These are phyloP conservation scores for Macheiramphus alcinus DNA, from an alignment of 2,113 vertebrate species.

Conservation along the genomic window DNA sequence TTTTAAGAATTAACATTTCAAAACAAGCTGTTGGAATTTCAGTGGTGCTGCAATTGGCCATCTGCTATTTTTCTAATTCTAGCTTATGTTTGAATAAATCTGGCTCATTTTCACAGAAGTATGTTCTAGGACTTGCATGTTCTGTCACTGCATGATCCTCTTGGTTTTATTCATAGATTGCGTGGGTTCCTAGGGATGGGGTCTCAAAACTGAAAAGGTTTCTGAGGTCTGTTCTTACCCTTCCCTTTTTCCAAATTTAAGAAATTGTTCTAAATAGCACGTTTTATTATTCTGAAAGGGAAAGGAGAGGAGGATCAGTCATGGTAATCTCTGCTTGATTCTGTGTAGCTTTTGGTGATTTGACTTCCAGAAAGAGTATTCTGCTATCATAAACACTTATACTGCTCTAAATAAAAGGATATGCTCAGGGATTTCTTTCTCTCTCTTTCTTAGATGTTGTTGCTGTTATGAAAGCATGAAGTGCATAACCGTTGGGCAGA, in stretches of 20 bases:
- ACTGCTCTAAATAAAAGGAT: not conserved
- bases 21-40: conserved; percentile 25
- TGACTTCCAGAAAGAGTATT: not conserved
- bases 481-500: not conserved
- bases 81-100: conserved; percentile 2
- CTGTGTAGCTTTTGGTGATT: not conserved
- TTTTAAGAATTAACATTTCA: conserved; percentile 29
- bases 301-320: not conserved
- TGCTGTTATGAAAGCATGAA: not conserved
- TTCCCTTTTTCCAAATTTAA: not conserved
- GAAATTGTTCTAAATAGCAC: not conserved
- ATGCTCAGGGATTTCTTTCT: not conserved
- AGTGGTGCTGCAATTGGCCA: not conserved
- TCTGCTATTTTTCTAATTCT: conserved; percentile 59
- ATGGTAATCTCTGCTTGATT: not conserved
- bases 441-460: not conserved
- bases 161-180: not conserved
- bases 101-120: not conserved
- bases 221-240: not conserved
- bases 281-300: not conserved
- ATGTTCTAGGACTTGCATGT: not conserved
- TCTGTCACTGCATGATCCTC: not conserved
- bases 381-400: not conserved
- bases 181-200: not conserved
- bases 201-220: not conserved